These are phyloP conservation scores for Chesias legatella DNA, from an alignment of 2,888 invertebrate genomes.

Conservation along the genomic window DNA sequence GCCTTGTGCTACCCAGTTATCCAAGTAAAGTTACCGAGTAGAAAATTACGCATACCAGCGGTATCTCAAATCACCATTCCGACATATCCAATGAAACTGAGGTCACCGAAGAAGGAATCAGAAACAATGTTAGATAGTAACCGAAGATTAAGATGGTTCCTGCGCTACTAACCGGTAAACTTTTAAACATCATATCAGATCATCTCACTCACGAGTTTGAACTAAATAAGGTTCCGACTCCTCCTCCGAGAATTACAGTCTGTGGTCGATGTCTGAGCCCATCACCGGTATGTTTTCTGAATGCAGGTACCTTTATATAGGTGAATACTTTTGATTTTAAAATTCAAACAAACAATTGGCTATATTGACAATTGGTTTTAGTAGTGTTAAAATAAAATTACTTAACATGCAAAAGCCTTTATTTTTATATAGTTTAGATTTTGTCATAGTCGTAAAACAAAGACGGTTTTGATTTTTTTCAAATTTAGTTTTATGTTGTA, in stretches of 20 bases:
- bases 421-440: too few relatives aligned
- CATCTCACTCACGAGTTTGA: conserved; percentile 31
- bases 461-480: too few relatives aligned
- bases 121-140: conserved; percentile 28
- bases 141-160: conserved; percentile 24
- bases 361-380: too few relatives aligned
- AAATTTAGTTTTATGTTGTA: too few relatives aligned
- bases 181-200: conserved; percentile 32
- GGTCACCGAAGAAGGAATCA: conserved; percentile 24
- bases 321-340: conserved; percentile 14
- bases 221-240: conserved; percentile 28
- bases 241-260: conserved; percentile 20
- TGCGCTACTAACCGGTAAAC: conserved; percentile 33
- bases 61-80: conserved; percentile 20
- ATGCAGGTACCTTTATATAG: not conserved
- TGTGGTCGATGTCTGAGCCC: conserved; percentile 4
- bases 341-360: too few relatives aligned
- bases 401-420: too few relatives aligned
- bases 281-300: not conserved
- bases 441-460: too few relatives aligned
- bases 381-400: too few relatives aligned
- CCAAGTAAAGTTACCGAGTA: not conserved
- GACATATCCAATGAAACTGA: conserved; percentile 17
- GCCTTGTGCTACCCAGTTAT: too few relatives aligned
- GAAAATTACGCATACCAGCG: conserved; percentile 11